Percentiles rank a stretch among this genome's conserved stretches.
Evolutionary conservation across 2,113 vertebrate genomes (phyloP).

Genomic region (Istiophorus platypterus): DNA sequence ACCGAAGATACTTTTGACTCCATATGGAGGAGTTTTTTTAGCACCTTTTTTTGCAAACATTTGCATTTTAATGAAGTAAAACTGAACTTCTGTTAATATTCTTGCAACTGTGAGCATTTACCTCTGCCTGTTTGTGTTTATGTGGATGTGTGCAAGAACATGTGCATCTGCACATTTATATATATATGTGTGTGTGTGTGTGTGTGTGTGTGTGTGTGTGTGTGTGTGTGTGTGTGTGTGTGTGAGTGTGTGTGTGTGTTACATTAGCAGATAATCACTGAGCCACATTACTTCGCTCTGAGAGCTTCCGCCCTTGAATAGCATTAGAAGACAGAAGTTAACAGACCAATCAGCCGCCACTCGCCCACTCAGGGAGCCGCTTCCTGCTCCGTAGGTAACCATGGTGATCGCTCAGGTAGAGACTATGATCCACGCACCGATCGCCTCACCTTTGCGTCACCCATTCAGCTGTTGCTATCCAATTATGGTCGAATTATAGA

Average conservation of each 20-base stretch:
- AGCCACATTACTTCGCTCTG: slow-evolving; percentile 5
- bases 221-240: background rate
- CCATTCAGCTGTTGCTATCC: slow-evolving; percentile 65
- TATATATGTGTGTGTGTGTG: background rate
- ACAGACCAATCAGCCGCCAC: slow-evolving; percentile 30
- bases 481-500: slow-evolving; percentile 57
- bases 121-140: too few species aligned
- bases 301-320: background rate
- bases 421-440: slow-evolving; percentile 31
- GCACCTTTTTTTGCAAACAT: too few species aligned
- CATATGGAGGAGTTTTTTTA: too few species aligned
- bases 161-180: too few species aligned
- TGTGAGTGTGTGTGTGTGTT: background rate
- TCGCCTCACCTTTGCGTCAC: slow-evolving; percentile 23
- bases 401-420: slow-evolving; percentile 64
- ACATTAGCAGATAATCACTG: background rate
- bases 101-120: too few species aligned
- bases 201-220: too few species aligned
- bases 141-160: background rate
- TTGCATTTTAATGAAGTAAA: too few species aligned
- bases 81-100: too few species aligned
- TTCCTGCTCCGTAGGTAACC: slow-evolving; percentile 62
- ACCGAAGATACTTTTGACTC: too few species aligned
- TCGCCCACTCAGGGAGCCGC: slow-evolving; percentile 46
- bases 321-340: slow-evolving; percentile 13